Base-by-base conservation (phyloP, 2,888 invertebrate species). In the Torymus tubicola region DNA sequence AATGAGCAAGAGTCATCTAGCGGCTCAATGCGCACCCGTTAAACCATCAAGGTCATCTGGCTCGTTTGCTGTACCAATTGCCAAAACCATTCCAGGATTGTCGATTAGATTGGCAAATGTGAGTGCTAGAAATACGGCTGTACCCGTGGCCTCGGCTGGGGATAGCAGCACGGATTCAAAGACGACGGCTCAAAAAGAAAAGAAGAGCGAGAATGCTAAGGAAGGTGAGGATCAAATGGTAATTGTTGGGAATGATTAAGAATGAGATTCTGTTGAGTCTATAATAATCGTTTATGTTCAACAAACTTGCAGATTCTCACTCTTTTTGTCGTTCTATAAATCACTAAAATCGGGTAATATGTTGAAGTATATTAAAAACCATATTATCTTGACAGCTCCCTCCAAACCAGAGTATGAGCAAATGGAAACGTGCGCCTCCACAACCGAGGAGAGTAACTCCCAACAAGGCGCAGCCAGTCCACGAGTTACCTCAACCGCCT, bases 1-100 rank as follows among this genome's bases (percentile, higher is more conserved):
- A 53, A 85, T 86, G 0, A 86, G 87, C 68, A 88, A 87, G 69
- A 88, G 85, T 69, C 89, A 89, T 31, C 71, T 89, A 12, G 86
- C 87, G 12, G 87, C 89, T 0, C 89, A 89, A 14, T 89, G 89
- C n/a, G 86, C 89, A 0, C 89, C 89, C 0, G 77, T 86, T 0
- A 89, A 89, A 60, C 88, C 89, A 0, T 83, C 87, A 0, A 86
- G 89, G 68, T 86, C 87, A 0, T 86, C 88, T 3, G 85, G 87
- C 2, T 81, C 88, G 0, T 81, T 89, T 42, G 88, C 88, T 1
- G 86, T 89, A 65, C 88, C 89, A 0, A 86, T 88, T 10, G 82
- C 85, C 18, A 88, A 88, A 57, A 21, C 80, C 8, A 21, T 55
- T 8, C 50, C 52, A 12, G 78, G 61, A n/a, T 21, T 58, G 0